Evolutionary conservation across 1,140 invertebrate genomes (phyloP).

Genomic region (Drosophila melanica): DNA sequence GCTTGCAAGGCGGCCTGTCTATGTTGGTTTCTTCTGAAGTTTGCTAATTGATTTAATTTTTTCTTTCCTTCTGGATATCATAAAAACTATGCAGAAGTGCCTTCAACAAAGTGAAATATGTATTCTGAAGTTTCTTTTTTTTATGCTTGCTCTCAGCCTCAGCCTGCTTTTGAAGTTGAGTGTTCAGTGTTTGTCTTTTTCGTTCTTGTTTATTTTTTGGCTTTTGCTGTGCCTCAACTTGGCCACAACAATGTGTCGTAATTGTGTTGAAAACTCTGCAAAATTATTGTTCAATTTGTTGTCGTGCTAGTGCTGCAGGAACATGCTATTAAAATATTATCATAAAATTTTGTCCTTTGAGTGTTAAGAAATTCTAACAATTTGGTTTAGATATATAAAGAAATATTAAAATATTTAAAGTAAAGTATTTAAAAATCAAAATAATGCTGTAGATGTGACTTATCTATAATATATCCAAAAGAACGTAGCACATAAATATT

Average conservation of each 20-base stretch:
- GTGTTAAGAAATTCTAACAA: neutral
- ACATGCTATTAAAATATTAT: neutral
- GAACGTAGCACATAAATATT: no score
- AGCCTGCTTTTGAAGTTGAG: conserved; percentile 2
- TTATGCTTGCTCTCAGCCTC: neutral
- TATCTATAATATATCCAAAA: no score
- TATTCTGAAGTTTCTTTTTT: neutral
- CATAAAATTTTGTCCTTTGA: neutral
- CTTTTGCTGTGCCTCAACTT: neutral
- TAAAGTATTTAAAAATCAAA: no score
- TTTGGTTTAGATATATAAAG: no score
- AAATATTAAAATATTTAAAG: no score
- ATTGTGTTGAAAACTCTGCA: conserved; percentile 5
- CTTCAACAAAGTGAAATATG: no score
- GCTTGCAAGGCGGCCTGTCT: conserved; percentile 4
- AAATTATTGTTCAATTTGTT: conserved; percentile 6
- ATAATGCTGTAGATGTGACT: no score
- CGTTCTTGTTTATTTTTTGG: neutral
- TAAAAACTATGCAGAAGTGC: neutral
- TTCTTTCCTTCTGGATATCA: neutral
- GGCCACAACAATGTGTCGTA: conserved; percentile 2
- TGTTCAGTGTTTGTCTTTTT: conserved; percentile 4
- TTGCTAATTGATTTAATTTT: conserved; percentile 9
- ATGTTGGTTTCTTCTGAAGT: neutral
- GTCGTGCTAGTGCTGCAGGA: neutral